Percentiles rank a stretch among this genome's conserved stretches.
Evolutionary conservation across 2,797 vertebrate genomes (phyloP).

Genomic region (Myoxocephalus aenaeus): DNA sequence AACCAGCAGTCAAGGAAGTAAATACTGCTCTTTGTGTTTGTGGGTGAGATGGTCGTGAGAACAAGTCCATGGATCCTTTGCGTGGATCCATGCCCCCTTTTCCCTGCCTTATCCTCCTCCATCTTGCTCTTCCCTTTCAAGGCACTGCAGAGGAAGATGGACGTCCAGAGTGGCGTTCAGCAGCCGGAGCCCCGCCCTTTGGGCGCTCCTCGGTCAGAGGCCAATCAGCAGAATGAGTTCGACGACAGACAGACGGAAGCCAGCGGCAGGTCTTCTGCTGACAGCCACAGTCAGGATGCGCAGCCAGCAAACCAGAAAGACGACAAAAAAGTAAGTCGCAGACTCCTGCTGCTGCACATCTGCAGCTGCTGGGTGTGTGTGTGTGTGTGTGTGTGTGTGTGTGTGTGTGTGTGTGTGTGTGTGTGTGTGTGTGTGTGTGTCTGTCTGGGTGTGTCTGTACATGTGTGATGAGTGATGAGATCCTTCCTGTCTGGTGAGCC

Average conservation of each 20-base stretch:
- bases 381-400: constrained; percentile 22
- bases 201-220: constrained; percentile 81
- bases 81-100: neutral
- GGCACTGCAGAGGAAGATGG: constrained; percentile 88
- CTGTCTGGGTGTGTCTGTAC: constrained; percentile 20
- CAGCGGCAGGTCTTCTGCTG: constrained; percentile 72
- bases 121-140: constrained; percentile 64
- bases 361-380: constrained; percentile 19
- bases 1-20: neutral
- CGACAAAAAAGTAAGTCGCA: constrained; percentile 85
- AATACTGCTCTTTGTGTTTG: neutral
- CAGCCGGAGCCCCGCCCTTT: constrained; percentile 84
- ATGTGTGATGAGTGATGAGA: constrained; percentile 47
- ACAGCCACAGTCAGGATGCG: constrained; percentile 79
- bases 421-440: neutral
- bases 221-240: constrained; percentile 82
- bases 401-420: neutral
- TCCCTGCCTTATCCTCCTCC: neutral
- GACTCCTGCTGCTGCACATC: constrained; percentile 46
- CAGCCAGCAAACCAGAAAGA: constrained; percentile 79
- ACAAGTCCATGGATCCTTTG: neutral
- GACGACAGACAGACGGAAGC: constrained; percentile 81
- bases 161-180: constrained; percentile 87
- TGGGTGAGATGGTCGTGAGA: neutral
- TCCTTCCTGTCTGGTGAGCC: constrained; percentile 43